A percentile compares a stretch with the other conserved stretches of the same genome.
Conservation (phyloP, 1,140 invertebrate species). For the Thereuonema tuberculata region DNA sequence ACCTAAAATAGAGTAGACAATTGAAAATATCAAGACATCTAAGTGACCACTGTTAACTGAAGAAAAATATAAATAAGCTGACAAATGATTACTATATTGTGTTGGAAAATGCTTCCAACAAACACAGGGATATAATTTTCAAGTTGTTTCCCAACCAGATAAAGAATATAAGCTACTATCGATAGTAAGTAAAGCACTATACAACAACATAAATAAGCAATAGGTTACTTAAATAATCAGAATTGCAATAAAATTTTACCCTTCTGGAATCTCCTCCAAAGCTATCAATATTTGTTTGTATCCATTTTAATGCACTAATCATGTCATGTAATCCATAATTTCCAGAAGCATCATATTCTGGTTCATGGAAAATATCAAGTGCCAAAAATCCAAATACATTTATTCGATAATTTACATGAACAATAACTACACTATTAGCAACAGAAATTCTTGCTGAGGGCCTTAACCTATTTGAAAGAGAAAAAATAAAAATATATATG, state of each 20-base stretch:
- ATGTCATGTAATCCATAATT: constrained; percentile 75
- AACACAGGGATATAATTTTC: no score
- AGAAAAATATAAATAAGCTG: no score
- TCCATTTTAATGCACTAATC: constrained; percentile 58
- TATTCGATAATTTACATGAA: constrained; percentile 56
- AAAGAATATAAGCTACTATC: background rate
- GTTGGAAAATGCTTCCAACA: no score
- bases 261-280: constrained; percentile 57
- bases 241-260: no score
- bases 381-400: constrained; percentile 44
- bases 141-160: no score
- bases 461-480: constrained; percentile 13
- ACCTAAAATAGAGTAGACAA: no score
- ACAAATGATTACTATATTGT: no score
- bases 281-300: constrained; percentile 57
- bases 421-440: constrained; percentile 63
- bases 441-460: constrained; percentile 44
- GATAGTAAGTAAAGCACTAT: background rate
- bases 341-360: constrained; percentile 59
- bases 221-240: background rate
- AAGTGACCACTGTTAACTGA: no score
- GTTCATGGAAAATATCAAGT: constrained; percentile 46
- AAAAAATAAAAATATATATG: background rate
- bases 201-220: background rate
- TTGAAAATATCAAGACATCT: no score